Conservation (phyloP, 1,140 invertebrate species). For the Chymomyza costata region DNA sequence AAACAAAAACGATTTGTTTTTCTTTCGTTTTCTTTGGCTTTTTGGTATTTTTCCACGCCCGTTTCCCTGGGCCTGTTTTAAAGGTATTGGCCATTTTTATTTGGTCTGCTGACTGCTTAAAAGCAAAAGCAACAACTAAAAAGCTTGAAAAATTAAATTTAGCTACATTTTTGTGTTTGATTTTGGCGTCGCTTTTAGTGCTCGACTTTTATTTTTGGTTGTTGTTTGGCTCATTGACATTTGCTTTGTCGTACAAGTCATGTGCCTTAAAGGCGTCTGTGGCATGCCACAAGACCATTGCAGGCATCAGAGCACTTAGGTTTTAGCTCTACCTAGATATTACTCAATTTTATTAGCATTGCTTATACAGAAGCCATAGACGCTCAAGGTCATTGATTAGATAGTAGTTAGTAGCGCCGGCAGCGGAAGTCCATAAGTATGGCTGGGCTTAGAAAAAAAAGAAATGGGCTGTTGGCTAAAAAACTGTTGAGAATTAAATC, state of each 20-base stretch:
- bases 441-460: too few relatives aligned
- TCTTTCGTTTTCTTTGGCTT: conserved; percentile 23
- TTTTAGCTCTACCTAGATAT: too few relatives aligned
- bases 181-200: conserved; percentile 30
- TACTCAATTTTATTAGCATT: conserved; percentile 13
- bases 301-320: background rate
- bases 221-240: conserved; percentile 38
- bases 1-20: conserved; percentile 49
- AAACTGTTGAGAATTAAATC: too few relatives aligned
- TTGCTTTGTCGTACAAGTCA: conserved; percentile 33
- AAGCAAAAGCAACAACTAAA: too few relatives aligned
- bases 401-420: conserved; percentile 8
- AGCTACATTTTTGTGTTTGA: conserved; percentile 24
- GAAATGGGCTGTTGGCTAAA: too few relatives aligned
- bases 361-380: conserved; percentile 31
- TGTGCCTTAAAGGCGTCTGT: conserved; percentile 19
- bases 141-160: conserved; percentile 41
- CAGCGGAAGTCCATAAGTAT: background rate
- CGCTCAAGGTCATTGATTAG: conserved; percentile 41
- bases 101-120: conserved; percentile 10
- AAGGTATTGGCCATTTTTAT: conserved; percentile 30
- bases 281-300: conserved; percentile 11
- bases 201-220: conserved; percentile 24
- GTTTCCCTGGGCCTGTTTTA: conserved; percentile 15
- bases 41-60: conserved; percentile 39